A percentile compares a stretch with the other conserved stretches of the same genome.
phyloP scores from a whole-genome alignment of 2,888 invertebrate genomes.

The Parnassius mnemosyne region DNA sequence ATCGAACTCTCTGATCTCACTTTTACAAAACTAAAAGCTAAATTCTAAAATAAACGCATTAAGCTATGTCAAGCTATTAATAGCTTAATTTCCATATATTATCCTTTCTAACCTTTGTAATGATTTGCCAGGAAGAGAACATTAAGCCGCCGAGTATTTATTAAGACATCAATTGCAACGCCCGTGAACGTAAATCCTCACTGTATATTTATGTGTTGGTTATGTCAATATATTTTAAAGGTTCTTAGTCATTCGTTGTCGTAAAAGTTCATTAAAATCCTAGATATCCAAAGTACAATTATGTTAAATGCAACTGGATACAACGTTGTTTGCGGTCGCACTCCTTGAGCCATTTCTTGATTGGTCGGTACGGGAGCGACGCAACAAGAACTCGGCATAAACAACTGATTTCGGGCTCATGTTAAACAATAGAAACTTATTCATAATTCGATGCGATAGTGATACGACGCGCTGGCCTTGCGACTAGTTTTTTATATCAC shows the following conservation, averaged over 20 bases:
- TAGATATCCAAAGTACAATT: no score
- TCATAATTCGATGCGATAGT: no score
- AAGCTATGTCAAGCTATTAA: slow-evolving; percentile 18
- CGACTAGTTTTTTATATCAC: no score
- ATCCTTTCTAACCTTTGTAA: slow-evolving; percentile 18
- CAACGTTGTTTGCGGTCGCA: no score
- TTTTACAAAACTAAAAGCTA: slow-evolving; percentile 18
- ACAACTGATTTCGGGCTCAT: no score
- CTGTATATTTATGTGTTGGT: slow-evolving; percentile 16
- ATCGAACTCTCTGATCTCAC: slow-evolving; percentile 31
- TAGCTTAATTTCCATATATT: slow-evolving; percentile 24
- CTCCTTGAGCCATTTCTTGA: no score
- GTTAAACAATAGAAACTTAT: no score
- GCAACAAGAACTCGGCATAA: no score
- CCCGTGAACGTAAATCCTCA: slow-evolving; percentile 20
- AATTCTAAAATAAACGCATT: slow-evolving; percentile 13
- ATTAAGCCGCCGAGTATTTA: slow-evolving; percentile 21
- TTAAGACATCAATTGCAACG: slow-evolving; percentile 25
- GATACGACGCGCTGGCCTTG: no score
- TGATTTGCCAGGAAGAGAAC: slow-evolving; percentile 19
- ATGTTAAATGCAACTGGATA: no score
- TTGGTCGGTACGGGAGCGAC: no score
- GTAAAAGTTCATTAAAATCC: slow-evolving; percentile 11
- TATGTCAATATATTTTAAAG: slow-evolving; percentile 16
- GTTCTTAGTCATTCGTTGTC: slow-evolving; percentile 10